phyloP scores from a whole-genome alignment of 1,140 invertebrate genomes.

The Eriosoma lanigerum region DNA sequence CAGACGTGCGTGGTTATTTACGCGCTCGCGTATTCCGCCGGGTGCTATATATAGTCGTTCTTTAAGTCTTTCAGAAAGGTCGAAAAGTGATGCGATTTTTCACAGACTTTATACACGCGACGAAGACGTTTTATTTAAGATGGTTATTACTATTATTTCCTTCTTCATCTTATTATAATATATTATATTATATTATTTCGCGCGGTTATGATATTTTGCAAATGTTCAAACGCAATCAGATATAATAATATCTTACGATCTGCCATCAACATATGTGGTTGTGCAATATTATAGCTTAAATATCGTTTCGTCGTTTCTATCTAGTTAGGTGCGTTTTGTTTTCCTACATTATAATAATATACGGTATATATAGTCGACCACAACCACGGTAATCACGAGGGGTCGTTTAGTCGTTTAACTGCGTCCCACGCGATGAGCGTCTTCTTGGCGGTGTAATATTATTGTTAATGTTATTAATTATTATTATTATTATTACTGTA shows the following conservation, averaged over 20 bases:
- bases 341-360: too few species aligned
- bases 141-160: too few species aligned
- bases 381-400: background rate
- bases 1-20: background rate
- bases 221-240: background rate
- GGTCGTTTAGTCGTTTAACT: background rate
- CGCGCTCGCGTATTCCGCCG: background rate
- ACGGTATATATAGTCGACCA: background rate
- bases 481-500: too few species aligned
- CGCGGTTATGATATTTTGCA: conserved; percentile 26
- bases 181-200: too few species aligned
- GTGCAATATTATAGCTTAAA: background rate
- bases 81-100: conserved; percentile 36
- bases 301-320: background rate
- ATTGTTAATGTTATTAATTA: too few species aligned
- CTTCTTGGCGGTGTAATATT: background rate
- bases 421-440: background rate
- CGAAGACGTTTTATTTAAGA: too few species aligned
- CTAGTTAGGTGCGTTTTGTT: too few species aligned
- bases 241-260: background rate
- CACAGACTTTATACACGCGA: background rate
- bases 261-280: background rate
- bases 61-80: background rate
- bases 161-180: too few species aligned
- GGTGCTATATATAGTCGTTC: background rate